phyloP scores from a whole-genome alignment of 2,888 invertebrate genomes.

The Miltochrista miniata region DNA sequence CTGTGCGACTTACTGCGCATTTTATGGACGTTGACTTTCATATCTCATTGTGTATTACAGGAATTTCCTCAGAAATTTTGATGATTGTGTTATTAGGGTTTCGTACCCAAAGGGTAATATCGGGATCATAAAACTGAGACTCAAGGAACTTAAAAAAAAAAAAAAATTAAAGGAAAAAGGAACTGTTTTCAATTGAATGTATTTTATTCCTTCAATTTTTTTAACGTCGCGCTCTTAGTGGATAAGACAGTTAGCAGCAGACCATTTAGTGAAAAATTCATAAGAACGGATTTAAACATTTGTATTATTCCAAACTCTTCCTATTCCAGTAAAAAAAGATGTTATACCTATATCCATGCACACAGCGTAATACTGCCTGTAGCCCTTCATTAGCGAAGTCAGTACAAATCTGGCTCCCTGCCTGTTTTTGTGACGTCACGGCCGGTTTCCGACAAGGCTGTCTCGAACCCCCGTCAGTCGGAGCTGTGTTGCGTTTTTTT shows the following conservation, averaged over 20 bases:
- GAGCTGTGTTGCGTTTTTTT: constrained; percentile 30
- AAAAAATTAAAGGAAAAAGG: too few relatives aligned
- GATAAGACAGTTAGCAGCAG: too few relatives aligned
- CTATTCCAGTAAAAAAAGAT: background rate
- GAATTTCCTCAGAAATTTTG: constrained; percentile 29
- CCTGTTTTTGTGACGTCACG: constrained; percentile 36
- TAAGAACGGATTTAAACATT: too few relatives aligned
- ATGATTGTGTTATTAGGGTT: background rate
- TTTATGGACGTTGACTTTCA: constrained; percentile 43
- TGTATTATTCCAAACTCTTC: too few relatives aligned
- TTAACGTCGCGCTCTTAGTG: too few relatives aligned
- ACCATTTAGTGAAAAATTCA: too few relatives aligned
- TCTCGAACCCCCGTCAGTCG: constrained; percentile 33
- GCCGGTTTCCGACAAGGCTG: constrained; percentile 26
- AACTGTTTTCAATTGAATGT: too few relatives aligned
- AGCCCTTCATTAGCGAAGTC: constrained; percentile 30
- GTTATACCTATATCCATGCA: constrained; percentile 16
- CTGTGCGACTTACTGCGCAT: constrained; percentile 41
- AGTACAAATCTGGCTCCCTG: constrained; percentile 34
- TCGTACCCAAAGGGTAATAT: too few relatives aligned
- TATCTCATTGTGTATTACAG: constrained; percentile 31
- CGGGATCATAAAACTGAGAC: too few relatives aligned
- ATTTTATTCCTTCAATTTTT: too few relatives aligned
- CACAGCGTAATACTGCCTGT: constrained; percentile 22
- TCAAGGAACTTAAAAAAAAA: too few relatives aligned